Conservation (phyloP, 2,888 invertebrate genomes). For the Troides oblongomaculatus region DNA sequence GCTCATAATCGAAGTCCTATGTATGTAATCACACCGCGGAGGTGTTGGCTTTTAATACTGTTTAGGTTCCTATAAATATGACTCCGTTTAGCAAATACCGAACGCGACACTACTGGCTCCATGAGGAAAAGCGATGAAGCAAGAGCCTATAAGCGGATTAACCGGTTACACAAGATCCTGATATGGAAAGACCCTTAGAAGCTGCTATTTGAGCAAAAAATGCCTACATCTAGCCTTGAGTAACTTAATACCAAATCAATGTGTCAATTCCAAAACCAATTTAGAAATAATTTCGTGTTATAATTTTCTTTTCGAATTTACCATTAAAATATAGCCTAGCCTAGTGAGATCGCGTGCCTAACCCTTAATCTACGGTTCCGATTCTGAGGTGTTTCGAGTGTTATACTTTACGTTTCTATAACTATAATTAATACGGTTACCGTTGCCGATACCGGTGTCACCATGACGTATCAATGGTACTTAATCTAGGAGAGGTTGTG, state of each 20-base stretch:
- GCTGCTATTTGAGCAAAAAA: slow-evolving; percentile 14
- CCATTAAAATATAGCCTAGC: slow-evolving; percentile 14
- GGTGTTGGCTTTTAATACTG: background rate
- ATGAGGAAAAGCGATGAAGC: background rate
- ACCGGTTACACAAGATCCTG: background rate
- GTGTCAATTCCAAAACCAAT: background rate
- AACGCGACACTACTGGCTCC: background rate
- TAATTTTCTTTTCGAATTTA: slow-evolving; percentile 8
- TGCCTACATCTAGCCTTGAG: slow-evolving; percentile 9
- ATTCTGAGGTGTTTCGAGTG: slow-evolving; percentile 14
- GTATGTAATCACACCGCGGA: background rate
- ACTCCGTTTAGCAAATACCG: background rate
- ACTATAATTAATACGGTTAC: slow-evolving; percentile 1
- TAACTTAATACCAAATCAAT: background rate
- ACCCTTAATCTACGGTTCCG: slow-evolving; percentile 7
- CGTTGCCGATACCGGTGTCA: background rate
- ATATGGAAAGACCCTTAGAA: background rate
- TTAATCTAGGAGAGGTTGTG: slow-evolving; percentile 18
- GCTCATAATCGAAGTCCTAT: background rate
- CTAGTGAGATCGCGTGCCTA: slow-evolving; percentile 15
- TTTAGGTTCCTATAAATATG: background rate
- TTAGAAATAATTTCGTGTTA: background rate
- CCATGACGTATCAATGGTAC: slow-evolving; percentile 14
- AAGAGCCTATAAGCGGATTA: background rate
- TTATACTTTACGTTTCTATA: background rate